A percentile compares a stretch with the other conserved stretches of the same genome.
Conservation (phyloP, 2,113 vertebrate species). For the Pagrus major region DNA sequence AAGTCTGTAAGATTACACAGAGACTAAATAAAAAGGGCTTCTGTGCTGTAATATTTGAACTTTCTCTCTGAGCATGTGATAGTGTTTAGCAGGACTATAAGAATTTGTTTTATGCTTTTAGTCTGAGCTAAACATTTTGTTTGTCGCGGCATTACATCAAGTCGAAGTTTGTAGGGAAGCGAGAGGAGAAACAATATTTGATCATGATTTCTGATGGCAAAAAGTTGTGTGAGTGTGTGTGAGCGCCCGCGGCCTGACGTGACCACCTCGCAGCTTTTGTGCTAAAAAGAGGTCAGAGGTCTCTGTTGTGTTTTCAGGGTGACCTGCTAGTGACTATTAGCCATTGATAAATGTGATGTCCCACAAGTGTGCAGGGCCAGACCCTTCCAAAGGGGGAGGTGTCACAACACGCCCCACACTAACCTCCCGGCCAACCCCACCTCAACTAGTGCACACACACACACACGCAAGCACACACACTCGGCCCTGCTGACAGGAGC, state of each 20-base stretch:
- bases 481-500: slow-evolving; percentile 83
- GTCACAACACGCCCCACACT: slow-evolving; percentile 79
- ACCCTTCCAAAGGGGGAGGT: slow-evolving; percentile 85
- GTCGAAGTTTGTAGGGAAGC: slow-evolving; percentile 1
- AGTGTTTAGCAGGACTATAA: slow-evolving; percentile 54
- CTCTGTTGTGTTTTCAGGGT: slow-evolving; percentile 88
- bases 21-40: slow-evolving; percentile 52
- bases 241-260: slow-evolving; percentile 63
- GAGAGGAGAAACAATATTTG: not conserved
- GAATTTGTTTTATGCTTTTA: slow-evolving; percentile 20
- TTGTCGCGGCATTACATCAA: slow-evolving; percentile 17
- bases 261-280: slow-evolving; percentile 76
- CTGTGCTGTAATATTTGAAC: slow-evolving; percentile 59
- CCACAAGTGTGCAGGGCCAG: slow-evolving; percentile 86
- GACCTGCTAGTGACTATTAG: slow-evolving; percentile 88
- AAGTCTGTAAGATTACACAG: slow-evolving; percentile 44
- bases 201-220: not conserved
- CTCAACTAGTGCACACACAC: slow-evolving; percentile 67
- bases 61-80: slow-evolving; percentile 61
- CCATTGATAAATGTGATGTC: slow-evolving; percentile 89
- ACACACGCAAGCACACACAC: slow-evolving; percentile 65
- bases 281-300: slow-evolving; percentile 85
- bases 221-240: slow-evolving; percentile 4
- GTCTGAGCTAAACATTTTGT: slow-evolving; percentile 10
- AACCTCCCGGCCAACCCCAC: slow-evolving; percentile 77